Percentiles rank a stretch among this genome's conserved stretches.
These are phyloP conservation scores for Cathartes aura DNA, from an alignment of 2,113 vertebrate genomes.

Conservation along the genomic window DNA sequence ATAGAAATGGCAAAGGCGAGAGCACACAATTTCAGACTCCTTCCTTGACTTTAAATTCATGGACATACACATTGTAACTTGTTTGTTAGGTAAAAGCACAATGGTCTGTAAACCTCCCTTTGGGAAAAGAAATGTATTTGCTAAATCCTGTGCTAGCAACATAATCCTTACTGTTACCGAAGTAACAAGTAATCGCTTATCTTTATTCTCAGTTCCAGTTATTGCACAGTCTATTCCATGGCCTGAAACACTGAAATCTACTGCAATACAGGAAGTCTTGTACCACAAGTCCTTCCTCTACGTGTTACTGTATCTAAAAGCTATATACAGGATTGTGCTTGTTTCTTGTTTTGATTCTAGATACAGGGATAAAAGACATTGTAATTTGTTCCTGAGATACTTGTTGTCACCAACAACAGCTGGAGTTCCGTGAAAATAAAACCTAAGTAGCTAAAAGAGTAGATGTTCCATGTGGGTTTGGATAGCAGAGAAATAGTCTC, in stretches of 20 bases:
- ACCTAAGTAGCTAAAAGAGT: not conserved
- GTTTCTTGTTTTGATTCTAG: not conserved
- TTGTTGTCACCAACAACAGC: not conserved
- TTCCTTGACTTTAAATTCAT: not conserved
- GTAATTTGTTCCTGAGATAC: not conserved
- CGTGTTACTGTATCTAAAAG: not conserved
- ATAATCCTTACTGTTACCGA: not conserved
- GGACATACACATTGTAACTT: not conserved
- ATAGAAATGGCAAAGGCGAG: not conserved
- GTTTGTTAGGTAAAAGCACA: not conserved
- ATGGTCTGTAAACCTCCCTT: not conserved
- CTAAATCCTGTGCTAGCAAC: not conserved
- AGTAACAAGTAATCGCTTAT: not conserved
- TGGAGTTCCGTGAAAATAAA: not conserved
- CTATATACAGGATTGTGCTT: not conserved
- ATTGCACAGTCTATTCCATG: not conserved
- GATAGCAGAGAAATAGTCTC: not conserved
- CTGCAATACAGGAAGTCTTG: slow-evolving; percentile 14
- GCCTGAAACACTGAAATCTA: not conserved
- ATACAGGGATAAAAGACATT: not conserved
- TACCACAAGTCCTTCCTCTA: slow-evolving; percentile 14
- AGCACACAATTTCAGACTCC: not conserved
- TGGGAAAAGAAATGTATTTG: not conserved
- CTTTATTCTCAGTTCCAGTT: not conserved
- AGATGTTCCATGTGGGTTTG: not conserved